These are phyloP conservation scores for Morone chrysops DNA, from an alignment of 2,113 vertebrate species.

Conservation along the genomic window DNA sequence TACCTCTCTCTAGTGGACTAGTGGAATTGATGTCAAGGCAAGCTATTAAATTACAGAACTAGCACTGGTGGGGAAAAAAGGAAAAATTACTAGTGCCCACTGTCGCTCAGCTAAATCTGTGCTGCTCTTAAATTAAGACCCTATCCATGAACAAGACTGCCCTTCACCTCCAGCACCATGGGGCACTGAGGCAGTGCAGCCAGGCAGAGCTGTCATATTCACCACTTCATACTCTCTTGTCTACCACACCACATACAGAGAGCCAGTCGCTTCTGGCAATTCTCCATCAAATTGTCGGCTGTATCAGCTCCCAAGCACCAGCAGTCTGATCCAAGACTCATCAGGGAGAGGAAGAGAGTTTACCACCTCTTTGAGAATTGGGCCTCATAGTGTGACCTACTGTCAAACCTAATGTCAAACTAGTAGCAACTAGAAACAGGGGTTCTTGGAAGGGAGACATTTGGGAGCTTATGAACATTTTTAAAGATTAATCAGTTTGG, in stretches of 20 bases:
- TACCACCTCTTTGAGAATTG: slow-evolving; percentile 34
- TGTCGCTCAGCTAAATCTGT: slow-evolving; percentile 36
- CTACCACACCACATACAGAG: slow-evolving; percentile 27
- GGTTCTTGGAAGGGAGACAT: not conserved
- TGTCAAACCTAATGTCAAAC: slow-evolving; percentile 30
- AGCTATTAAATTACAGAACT: not conserved
- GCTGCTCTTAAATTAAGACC: slow-evolving; percentile 39
- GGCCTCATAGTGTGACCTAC: slow-evolving; percentile 39
- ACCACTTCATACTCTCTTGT: slow-evolving; percentile 24
- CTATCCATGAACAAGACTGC: slow-evolving; percentile 33
- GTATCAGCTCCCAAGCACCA: slow-evolving; percentile 39
- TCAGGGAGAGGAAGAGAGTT: slow-evolving; percentile 35
- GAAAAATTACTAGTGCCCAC: slow-evolving; percentile 1
- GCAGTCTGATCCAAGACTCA: slow-evolving; percentile 40
- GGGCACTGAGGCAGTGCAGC: slow-evolving; percentile 7
- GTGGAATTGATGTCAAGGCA: not conserved
- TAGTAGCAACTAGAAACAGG: not conserved
- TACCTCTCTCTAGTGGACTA: not conserved
- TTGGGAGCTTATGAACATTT: not conserved
- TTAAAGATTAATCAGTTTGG: not conserved
- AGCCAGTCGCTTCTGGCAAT: slow-evolving; percentile 34
- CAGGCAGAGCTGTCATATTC: slow-evolving; percentile 18
- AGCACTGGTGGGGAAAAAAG: not conserved
- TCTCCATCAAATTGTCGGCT: slow-evolving; percentile 53
- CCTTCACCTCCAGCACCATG: slow-evolving; percentile 31